Evolutionary conservation across 2,113 vertebrate species (phyloP), one percentile per base, ranked within the genome.

Genomic region (Erythrocercus mccallii): DNA sequence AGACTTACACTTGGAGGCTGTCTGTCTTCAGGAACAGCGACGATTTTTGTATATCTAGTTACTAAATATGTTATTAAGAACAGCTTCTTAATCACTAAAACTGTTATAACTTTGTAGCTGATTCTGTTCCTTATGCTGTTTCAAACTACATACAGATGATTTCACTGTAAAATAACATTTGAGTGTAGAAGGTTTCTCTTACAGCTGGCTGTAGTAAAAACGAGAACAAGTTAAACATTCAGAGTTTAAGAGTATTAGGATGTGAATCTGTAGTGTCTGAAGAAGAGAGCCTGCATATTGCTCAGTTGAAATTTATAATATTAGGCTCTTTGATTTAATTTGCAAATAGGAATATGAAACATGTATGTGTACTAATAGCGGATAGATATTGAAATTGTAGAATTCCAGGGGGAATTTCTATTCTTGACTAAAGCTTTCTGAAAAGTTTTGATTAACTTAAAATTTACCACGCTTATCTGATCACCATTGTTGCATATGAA

Each of bases 301-400:
- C 30, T 83, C 2, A 20, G 11, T 58, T 86, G 35, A 74, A 7
- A 44, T 93, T 66, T 15, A 35, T 44, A 2, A 15, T 53, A 15
- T 64, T 66, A 51, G 72, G 8, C 2, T 44, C 22, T 76, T 77
- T 19, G 18, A 5, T 79, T 51, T 79, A 66, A 24, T 27, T 79
- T 3, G 7, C 19, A 44, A 53, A 17, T 31, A 25, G 15, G 19
- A 38, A 21, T 81, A n/a, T 69, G n/a, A 76, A 88, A 45, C 44
- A 25, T 0, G 0, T 45, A 0, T 1, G 0, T 53, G 0, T 25
- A 28, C 30, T 65, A 21, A 12, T 70, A 17, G 7, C 33, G 10
- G 37, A 5, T 74, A 66, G 48, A 35, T 42, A 23, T 0, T 50
- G n/a, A 76, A 58, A 58, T 62, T 25, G 15, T 66, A 15, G 3